Evolutionary conservation across 2,113 vertebrate species (phyloP).

Genomic region (Zosterops lateralis): DNA sequence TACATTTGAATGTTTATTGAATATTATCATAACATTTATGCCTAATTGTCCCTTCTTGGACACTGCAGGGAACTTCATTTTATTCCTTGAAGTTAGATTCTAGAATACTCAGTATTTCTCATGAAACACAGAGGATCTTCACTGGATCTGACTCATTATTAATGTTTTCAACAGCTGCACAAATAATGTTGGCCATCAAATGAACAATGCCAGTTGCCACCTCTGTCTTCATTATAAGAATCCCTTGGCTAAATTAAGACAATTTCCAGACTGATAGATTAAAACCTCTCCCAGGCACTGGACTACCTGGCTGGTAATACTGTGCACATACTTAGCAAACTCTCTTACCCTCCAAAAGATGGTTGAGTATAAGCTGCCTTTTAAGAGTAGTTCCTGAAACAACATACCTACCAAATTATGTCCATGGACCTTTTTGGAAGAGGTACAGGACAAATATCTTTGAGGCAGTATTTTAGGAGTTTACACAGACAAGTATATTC

Average conservation of each 20-base stretch:
- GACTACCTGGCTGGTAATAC: neutral
- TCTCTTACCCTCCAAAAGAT: neutral
- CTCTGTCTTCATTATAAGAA: neutral
- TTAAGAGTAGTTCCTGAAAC: neutral
- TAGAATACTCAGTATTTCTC: neutral
- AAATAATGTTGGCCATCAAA: neutral
- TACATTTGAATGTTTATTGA: neutral
- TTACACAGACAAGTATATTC: neutral
- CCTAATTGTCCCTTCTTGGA: neutral
- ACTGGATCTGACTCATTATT: neutral
- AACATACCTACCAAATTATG: neutral
- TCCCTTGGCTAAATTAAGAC: neutral
- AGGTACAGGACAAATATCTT: neutral
- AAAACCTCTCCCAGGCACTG: neutral
- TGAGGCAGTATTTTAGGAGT: neutral
- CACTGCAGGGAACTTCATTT: neutral
- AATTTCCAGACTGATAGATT: neutral
- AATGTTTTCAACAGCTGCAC: neutral
- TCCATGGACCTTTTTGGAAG: neutral
- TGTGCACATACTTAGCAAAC: neutral
- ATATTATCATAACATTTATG: neutral
- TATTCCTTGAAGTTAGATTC: neutral
- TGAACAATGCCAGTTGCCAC: neutral
- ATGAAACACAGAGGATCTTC: neutral
- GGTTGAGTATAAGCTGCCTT: neutral